A percentile compares a stretch with the other conserved stretches of the same genome.
Conservation (phyloP, 1,140 invertebrate genomes). For the Bombus affinis region DNA sequence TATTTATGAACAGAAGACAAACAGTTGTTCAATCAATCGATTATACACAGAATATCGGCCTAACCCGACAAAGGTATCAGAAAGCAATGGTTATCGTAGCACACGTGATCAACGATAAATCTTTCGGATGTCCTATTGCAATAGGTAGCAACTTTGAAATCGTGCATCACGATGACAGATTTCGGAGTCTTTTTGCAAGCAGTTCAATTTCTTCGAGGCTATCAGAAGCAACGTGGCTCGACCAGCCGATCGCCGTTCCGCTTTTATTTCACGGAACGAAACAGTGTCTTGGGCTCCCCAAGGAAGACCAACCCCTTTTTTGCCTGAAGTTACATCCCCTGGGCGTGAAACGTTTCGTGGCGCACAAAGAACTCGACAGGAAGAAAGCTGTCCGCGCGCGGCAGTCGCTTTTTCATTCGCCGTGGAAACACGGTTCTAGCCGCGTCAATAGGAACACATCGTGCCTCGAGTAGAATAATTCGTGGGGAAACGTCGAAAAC, state of each 20-base stretch:
- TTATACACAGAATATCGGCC: neutral
- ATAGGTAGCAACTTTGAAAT: neutral
- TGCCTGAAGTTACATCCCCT: neutral
- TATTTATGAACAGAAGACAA: neutral
- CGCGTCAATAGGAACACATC: neutral
- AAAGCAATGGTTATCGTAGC: neutral
- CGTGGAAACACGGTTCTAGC: neutral
- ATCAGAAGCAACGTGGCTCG: neutral
- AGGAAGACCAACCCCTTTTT: neutral
- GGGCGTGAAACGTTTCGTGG: slow-evolving; percentile 3
- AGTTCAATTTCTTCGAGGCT: neutral
- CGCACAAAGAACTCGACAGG: slow-evolving; percentile 16
- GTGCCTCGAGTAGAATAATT: slow-evolving; percentile 19
- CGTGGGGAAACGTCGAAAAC: neutral
- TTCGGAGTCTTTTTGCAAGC: no score
- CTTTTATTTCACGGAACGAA: neutral
- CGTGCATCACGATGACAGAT: neutral
- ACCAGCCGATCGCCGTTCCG: neutral
- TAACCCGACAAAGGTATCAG: neutral
- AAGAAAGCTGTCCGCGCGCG: slow-evolving; percentile 19
- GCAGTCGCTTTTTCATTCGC: neutral
- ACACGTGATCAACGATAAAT: neutral
- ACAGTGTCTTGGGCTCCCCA: neutral
- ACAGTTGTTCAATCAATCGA: neutral
- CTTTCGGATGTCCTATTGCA: neutral